These are phyloP conservation scores for Heliconius eleuchia DNA, from an alignment of 1,140 invertebrate genomes.

Conservation along the genomic window DNA sequence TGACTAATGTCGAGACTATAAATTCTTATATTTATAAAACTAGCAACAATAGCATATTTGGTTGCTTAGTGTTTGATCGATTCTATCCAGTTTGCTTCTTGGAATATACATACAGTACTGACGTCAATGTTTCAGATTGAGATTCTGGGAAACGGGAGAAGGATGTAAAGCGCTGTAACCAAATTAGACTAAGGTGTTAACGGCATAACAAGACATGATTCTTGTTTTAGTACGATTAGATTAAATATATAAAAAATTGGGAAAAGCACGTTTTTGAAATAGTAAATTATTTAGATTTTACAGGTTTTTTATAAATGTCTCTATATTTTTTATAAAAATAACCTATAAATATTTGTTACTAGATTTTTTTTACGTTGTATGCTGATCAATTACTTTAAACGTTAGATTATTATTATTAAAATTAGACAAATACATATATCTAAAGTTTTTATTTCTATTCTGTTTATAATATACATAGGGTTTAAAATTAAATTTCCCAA, in stretches of 20 bases:
- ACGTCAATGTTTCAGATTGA: conserved; percentile 59
- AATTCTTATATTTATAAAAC: conserved; percentile 9
- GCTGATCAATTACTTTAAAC: too few species aligned
- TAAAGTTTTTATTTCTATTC: too few species aligned
- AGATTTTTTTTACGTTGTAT: neutral
- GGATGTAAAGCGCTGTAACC: conserved; percentile 51
- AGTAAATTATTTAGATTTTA: neutral
- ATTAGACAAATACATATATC: too few species aligned
- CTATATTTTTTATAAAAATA: too few species aligned
- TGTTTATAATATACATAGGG: too few species aligned
- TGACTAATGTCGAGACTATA: neutral
- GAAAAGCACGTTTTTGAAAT: neutral
- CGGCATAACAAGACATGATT: conserved; percentile 34
- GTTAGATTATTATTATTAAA: too few species aligned
- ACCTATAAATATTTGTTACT: neutral
- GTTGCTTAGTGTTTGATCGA: conserved; percentile 44
- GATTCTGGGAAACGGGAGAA: conserved; percentile 56
- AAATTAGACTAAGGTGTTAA: conserved; percentile 50
- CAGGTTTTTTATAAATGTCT: neutral
- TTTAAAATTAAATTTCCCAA: too few species aligned
- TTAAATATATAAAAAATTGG: neutral
- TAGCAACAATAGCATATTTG: conserved; percentile 29
- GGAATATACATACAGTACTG: conserved; percentile 46
- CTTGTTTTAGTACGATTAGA: neutral
- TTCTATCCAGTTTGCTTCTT: conserved; percentile 39